A percentile compares a stretch with the other conserved stretches of the same genome.
These are phyloP conservation scores for Hippocampus zosterae DNA, from an alignment of 2,113 vertebrate species.

Conservation along the genomic window DNA sequence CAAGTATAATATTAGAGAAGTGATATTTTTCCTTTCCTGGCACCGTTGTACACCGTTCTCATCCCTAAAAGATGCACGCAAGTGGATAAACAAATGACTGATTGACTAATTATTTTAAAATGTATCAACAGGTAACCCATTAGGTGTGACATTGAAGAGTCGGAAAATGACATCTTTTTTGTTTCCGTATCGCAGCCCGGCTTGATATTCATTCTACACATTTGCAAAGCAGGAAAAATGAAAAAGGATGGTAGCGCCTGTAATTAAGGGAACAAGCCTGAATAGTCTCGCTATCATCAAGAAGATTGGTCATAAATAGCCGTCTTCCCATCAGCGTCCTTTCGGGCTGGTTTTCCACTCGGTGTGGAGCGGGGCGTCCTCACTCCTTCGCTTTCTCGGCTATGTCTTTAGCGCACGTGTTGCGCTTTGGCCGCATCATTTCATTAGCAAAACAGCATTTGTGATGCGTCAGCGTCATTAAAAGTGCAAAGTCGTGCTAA, in stretches of 20 bases:
- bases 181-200: too few relatives aligned
- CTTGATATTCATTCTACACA: too few relatives aligned
- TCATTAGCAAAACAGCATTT: slow-evolving; percentile 4
- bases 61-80: not conserved
- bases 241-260: slow-evolving; percentile 1
- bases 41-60: not conserved
- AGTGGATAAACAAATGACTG: not conserved
- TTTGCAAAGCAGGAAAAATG: not conserved
- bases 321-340: slow-evolving; percentile 11
- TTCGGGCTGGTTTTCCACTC: slow-evolving; percentile 24
- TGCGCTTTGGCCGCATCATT: slow-evolving; percentile 21
- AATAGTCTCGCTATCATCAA: slow-evolving; percentile 8
- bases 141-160: not conserved
- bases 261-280: not conserved
- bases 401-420: not conserved
- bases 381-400: slow-evolving; percentile 20
- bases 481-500: slow-evolving; percentile 1
- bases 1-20: too few relatives aligned
- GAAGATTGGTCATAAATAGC: slow-evolving; percentile 39
- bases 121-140: not conserved
- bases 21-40: too few relatives aligned
- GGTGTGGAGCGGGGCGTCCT: slow-evolving; percentile 11
- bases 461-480: not conserved
- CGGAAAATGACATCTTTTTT: slow-evolving; percentile 23
- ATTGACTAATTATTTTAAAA: not conserved